Evolutionary conservation across 2,113 vertebrate genomes (phyloP), one percentile per base, ranked within the genome.

Genomic region (Toxotes jaculatrix): DNA sequence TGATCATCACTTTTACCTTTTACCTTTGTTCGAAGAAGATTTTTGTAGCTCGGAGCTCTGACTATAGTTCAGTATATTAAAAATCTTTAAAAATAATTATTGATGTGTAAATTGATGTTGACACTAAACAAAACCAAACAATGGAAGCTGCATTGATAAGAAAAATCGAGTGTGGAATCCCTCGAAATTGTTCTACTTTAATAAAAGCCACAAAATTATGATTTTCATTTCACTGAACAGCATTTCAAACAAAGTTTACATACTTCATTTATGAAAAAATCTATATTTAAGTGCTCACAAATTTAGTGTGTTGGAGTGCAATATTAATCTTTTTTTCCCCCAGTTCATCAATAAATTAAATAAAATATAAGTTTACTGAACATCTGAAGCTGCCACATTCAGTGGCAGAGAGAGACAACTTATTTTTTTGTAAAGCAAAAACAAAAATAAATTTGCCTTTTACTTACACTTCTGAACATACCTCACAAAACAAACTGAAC

Each of bases 131-230:
- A 53, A 53, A 53, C 19, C n/a, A 56, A 23, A 56, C n/a, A 53
- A 53, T 1, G 7, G 53, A 43, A 74, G 16, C 34, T 57, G 32
- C 34, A 34, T 14, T 19, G 12, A 70, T 42, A 5, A 57, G 31
- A 64, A 36, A 51, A 8, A 60, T 49, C 11, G 14, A 38, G 7
- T 0, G 8, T n/a, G 19, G 10, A 61, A 17, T 60, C 23, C 31
- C 12, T 68, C 32, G 21, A 63, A 34, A 45, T 3, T 0, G 5
- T 67, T 77, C 85, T 43, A 67, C 34, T 76, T 68, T 6, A 21
- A 71, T 82, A 70, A 80, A 88, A 74, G 11, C n/a, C 32, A 61
- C 64, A 60, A 60, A 82, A 69, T 78, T 10, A 10, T 68, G 11
- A 38, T 69, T 87, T 80, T 77, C 43, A 82, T 63, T 72, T 83